Conservation (phyloP, 2,113 vertebrate species). For the Irena cyanogastra region DNA sequence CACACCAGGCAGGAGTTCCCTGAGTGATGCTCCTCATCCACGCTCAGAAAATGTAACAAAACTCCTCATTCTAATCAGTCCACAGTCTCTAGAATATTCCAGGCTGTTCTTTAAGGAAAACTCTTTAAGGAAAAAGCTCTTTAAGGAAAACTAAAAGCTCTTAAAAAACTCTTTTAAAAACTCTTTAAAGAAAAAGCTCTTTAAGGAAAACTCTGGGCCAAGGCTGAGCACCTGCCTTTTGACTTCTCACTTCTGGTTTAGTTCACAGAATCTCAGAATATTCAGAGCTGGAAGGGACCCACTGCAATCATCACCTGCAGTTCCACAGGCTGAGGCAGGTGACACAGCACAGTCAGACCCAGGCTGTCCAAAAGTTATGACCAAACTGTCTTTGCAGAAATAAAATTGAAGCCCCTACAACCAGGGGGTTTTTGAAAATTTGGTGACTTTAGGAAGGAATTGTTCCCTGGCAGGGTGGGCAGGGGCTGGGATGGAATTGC, state of each 20-base stretch:
- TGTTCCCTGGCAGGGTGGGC: rapidly evolving
- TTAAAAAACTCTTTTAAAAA: too few relatives aligned
- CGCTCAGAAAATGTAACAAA: neutral
- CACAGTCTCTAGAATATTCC: neutral
- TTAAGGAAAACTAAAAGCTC: too few relatives aligned
- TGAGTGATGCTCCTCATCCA: neutral
- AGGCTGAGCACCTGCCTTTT: neutral
- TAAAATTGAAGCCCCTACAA: neutral
- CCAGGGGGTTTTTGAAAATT: neutral
- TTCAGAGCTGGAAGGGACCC: neutral
- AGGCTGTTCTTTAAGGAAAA: neutral
- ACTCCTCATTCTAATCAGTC: neutral
- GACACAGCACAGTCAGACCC: neutral
- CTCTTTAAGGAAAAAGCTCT: too few relatives aligned
- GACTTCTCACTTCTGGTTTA: neutral
- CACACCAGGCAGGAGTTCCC: neutral
- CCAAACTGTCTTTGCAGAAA: neutral
- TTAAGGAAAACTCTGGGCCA: neutral
- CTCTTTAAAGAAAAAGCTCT: too few relatives aligned
- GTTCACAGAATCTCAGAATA: neutral
- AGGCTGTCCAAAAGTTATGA: neutral
- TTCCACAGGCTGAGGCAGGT: neutral
- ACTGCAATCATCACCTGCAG: neutral
- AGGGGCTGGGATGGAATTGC: rapidly evolving
- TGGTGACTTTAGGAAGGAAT: neutral